Evolutionary conservation across 2,797 vertebrate species (phyloP).

Genomic region (Ispidina lecontei): DNA sequence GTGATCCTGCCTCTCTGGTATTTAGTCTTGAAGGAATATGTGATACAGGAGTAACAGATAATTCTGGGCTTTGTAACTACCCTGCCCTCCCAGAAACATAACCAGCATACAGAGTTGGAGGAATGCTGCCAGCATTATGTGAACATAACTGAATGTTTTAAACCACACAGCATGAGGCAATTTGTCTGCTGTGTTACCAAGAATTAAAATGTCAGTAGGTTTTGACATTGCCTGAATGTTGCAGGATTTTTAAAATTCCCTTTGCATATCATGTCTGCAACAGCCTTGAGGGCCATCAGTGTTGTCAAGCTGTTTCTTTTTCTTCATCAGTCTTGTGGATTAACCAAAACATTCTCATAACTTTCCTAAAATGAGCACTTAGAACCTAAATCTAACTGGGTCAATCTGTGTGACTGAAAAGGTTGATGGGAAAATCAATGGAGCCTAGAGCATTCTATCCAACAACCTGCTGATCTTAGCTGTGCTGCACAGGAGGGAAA

Average conservation of each 20-base stretch:
- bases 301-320: not conserved
- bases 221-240: not conserved
- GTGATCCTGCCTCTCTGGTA: not conserved
- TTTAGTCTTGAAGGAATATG: not conserved
- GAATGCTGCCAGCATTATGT: not conserved
- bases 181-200: not conserved
- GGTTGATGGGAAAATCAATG: not conserved
- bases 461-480: not conserved
- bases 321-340: not conserved
- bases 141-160: not conserved
- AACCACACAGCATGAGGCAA: not conserved
- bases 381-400: not conserved
- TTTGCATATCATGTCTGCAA: not conserved
- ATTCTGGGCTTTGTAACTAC: not conserved
- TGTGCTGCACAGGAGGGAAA: not conserved
- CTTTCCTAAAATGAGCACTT: not conserved
- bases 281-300: not conserved
- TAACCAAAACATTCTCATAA: not conserved
- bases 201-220: not conserved
- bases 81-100: not conserved
- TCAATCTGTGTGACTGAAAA: not conserved
- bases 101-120: not conserved
- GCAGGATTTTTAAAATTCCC: not conserved
- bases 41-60: not conserved
- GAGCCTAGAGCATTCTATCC: not conserved